These are phyloP conservation scores for Allacma fusca DNA, from an alignment of 2,888 invertebrate species.

Conservation along the genomic window DNA sequence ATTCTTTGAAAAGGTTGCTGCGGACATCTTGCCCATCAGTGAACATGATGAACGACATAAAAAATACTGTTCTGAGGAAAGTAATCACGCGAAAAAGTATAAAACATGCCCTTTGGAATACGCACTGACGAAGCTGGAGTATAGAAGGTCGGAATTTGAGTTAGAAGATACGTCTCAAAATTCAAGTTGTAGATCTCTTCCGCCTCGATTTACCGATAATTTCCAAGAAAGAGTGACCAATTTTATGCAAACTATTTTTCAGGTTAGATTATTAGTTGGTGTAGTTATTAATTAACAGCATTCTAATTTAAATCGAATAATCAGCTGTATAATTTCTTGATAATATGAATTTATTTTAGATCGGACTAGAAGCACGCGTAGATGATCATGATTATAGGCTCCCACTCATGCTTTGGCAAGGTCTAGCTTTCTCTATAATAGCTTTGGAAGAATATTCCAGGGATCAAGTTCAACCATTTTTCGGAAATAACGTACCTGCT, in stretches of 20 bases:
- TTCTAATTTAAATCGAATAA: too few relatives aligned
- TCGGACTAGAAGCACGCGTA: constrained; percentile 67
- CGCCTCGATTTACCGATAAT: constrained; percentile 41
- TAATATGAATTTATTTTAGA: constrained; percentile 57
- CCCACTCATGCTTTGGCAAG: constrained; percentile 72
- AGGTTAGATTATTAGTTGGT: constrained; percentile 33
- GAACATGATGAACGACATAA: constrained; percentile 29
- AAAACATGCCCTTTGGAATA: constrained; percentile 29
- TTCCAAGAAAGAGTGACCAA: constrained; percentile 62
- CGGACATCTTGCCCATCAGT: neutral
- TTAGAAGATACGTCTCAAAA: neutral
- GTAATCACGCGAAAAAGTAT: constrained; percentile 33
- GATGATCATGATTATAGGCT: constrained; percentile 64
- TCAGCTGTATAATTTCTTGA: neutral
- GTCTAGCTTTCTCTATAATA: constrained; percentile 76
- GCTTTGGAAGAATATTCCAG: constrained; percentile 71
- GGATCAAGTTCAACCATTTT: constrained; percentile 58
- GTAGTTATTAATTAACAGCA: too few relatives aligned
- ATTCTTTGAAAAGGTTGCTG: neutral
- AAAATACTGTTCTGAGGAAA: constrained; percentile 16
- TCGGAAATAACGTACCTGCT: constrained; percentile 58
- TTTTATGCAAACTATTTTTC: constrained; percentile 46
- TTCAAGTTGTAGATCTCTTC: neutral
- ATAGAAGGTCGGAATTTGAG: constrained; percentile 22
- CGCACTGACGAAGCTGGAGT: constrained; percentile 32